These are phyloP conservation scores for Drosophila trichaetosa DNA, from an alignment of 2,888 invertebrate species.

Conservation along the genomic window DNA sequence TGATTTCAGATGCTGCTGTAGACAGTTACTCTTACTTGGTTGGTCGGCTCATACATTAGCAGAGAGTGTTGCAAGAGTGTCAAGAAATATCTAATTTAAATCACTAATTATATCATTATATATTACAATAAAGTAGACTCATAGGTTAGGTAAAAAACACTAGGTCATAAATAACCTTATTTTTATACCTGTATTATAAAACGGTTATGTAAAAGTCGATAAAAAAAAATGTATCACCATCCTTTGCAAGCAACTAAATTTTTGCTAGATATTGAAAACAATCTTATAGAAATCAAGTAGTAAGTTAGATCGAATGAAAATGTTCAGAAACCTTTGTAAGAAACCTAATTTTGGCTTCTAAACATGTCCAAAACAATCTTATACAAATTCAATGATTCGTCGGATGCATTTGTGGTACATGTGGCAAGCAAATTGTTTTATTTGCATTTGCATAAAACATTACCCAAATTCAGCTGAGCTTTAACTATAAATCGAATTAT, in stretches of 20 bases:
- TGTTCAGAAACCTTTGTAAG: not conserved
- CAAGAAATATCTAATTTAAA: not conserved
- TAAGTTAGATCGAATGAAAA: not conserved
- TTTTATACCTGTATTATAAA: not conserved
- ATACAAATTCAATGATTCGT: not conserved
- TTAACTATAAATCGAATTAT: not conserved
- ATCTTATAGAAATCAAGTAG: not conserved
- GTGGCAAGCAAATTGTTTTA: not conserved
- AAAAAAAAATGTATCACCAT: not conserved
- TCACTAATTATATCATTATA: not conserved
- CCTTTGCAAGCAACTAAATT: not conserved
- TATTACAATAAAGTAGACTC: not conserved
- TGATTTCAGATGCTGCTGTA: constrained; percentile 63
- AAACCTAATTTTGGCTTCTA: not conserved
- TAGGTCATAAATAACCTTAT: not conserved
- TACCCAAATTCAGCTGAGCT: not conserved
- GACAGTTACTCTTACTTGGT: constrained; percentile 2
- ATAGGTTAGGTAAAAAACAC: not conserved
- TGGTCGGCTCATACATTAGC: not conserved
- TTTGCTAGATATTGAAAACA: not conserved
- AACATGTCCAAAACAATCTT: not conserved
- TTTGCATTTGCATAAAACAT: constrained; percentile 2
- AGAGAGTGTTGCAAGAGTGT: not conserved
- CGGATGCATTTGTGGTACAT: not conserved
- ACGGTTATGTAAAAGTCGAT: not conserved